Percentiles rank a stretch among this genome's conserved stretches.
Evolutionary conservation across 2,113 vertebrate genomes (phyloP).

Genomic region (Channa argus): DNA sequence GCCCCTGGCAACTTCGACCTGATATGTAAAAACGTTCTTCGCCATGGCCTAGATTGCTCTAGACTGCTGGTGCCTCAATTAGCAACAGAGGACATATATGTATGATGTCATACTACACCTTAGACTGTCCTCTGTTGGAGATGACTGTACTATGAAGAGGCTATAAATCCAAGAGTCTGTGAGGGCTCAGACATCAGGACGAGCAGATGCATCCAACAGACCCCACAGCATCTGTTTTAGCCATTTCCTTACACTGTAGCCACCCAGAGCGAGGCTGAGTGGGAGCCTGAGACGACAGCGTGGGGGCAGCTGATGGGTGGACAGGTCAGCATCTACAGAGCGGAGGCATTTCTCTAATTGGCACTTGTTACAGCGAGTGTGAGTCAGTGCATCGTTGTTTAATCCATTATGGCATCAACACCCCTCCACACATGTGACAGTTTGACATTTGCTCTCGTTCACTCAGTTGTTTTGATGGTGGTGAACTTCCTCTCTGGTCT

Average conservation of each 20-base stretch:
- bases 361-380: conserved; percentile 51
- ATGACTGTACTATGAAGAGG: neutral
- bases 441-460: conserved; percentile 54
- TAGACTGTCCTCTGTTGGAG: neutral
- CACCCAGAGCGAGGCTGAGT: neutral
- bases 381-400: conserved; percentile 40
- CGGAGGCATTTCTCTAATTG: conserved; percentile 75
- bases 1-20: conserved; percentile 26
- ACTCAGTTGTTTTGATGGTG: conserved; percentile 42
- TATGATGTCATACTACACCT: neutral
- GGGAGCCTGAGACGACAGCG: neutral
- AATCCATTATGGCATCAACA: conserved; percentile 33
- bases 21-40: conserved; percentile 25
- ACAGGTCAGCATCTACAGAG: conserved; percentile 48
- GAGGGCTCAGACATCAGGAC: conserved; percentile 18
- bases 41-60: neutral
- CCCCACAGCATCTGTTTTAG: conserved; percentile 57
- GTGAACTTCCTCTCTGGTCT: conserved; percentile 34
- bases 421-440: conserved; percentile 23
- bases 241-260: conserved; percentile 47
- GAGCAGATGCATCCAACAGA: conserved; percentile 63
- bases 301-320: conserved; percentile 32
- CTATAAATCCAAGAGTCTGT: conserved; percentile 32
- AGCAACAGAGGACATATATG: neutral
- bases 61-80: conserved; percentile 29